These are phyloP conservation scores for Ptiloglossa arizonensis DNA, from an alignment of 1,140 invertebrate species.

Conservation along the genomic window DNA sequence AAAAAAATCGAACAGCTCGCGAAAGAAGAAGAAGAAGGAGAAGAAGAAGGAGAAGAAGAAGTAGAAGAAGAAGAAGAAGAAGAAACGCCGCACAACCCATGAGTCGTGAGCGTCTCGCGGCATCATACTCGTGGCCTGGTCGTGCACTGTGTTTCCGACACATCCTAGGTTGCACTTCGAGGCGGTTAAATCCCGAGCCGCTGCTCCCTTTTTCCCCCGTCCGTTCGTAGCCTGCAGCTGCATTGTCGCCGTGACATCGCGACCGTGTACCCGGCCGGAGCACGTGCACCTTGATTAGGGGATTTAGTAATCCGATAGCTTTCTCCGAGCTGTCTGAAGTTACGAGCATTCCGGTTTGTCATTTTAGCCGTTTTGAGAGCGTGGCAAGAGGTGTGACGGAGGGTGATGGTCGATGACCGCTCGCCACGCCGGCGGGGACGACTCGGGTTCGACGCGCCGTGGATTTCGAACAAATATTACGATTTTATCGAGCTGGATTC, in stretches of 20 bases:
- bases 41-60: slow-evolving; percentile 41
- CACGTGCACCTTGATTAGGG: slow-evolving; percentile 58
- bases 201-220: background rate
- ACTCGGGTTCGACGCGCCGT: too few species aligned
- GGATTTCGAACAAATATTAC: too few species aligned
- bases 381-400: background rate
- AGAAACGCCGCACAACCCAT: slow-evolving; percentile 33
- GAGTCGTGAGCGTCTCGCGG: slow-evolving; percentile 51
- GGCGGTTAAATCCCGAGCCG: slow-evolving; percentile 36
- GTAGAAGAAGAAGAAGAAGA: slow-evolving; percentile 42
- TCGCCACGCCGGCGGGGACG: background rate
- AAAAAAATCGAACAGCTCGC: slow-evolving; percentile 34
- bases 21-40: slow-evolving; percentile 1
- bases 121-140: slow-evolving; percentile 40
- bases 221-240: too few species aligned
- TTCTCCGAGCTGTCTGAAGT: slow-evolving; percentile 12
- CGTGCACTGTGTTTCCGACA: slow-evolving; percentile 35
- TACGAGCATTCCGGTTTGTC: background rate
- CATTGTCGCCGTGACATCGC: slow-evolving; percentile 34
- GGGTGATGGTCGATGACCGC: background rate
- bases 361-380: background rate
- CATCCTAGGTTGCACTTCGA: slow-evolving; percentile 53
- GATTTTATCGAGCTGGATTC: too few species aligned
- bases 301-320: slow-evolving; percentile 38
- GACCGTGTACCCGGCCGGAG: slow-evolving; percentile 21